Percentiles rank a stretch among this genome's conserved stretches.
phyloP scores from a whole-genome alignment of 2,888 invertebrate species.

The Ophioninae sp. region DNA sequence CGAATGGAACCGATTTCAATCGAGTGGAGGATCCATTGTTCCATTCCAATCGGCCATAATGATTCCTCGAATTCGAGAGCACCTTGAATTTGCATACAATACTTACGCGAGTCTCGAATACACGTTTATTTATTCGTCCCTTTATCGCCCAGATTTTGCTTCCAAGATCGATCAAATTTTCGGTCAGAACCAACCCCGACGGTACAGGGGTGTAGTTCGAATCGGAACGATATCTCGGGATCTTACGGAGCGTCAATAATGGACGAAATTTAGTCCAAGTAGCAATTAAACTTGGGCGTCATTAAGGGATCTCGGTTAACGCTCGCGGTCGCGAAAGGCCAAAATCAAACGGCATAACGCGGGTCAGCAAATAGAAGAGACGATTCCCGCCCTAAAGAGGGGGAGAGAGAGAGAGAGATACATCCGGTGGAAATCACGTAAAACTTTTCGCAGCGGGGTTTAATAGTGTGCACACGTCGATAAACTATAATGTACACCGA shows the following conservation, averaged over 20 bases:
- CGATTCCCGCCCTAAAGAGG: background rate
- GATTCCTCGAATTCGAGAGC: background rate
- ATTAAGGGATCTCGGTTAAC: constrained; percentile 6
- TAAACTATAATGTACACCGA: constrained; percentile 20
- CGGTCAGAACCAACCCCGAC: no score
- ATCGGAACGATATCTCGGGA: background rate
- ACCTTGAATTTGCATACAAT: no score
- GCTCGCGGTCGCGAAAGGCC: background rate
- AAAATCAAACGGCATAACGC: background rate
- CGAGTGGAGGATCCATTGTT: background rate
- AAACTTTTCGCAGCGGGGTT: constrained; percentile 30
- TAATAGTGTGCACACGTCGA: constrained; percentile 32
- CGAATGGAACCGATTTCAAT: constrained; percentile 6
- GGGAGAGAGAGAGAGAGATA: no score
- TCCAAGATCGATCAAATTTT: no score
- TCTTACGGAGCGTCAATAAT: constrained; percentile 17
- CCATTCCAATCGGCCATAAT: background rate
- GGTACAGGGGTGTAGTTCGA: background rate
- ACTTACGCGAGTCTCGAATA: no score
- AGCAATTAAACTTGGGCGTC: constrained; percentile 22
- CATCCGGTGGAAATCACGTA: constrained; percentile 22
- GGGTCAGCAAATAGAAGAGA: background rate
- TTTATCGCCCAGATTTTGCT: background rate
- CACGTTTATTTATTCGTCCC: background rate
- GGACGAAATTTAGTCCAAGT: background rate